A percentile compares a stretch with the other conserved stretches of the same genome.
These are phyloP conservation scores for Proisotoma minuta DNA, from an alignment of 2,888 invertebrate genomes.

Conservation along the genomic window DNA sequence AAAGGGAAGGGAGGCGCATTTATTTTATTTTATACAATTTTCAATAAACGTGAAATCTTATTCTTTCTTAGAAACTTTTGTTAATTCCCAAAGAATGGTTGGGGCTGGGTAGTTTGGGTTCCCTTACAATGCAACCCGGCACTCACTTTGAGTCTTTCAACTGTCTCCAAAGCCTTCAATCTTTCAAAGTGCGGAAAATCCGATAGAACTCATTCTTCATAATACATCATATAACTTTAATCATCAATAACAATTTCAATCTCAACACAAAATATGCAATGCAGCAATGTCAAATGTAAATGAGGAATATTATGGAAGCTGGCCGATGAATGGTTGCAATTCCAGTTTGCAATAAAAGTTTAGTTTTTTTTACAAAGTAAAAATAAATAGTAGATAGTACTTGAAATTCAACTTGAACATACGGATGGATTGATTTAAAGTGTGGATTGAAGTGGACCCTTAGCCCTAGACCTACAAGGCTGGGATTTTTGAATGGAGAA, in stretches of 20 bases:
- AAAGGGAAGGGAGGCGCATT: no score
- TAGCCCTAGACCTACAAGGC: no score
- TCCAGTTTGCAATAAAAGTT: no score
- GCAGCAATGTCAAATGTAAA: no score
- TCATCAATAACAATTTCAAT: slow-evolving; percentile 21
- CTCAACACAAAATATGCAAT: background rate
- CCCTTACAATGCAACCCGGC: background rate
- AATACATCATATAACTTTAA: slow-evolving; percentile 22
- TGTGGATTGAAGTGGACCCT: slow-evolving; percentile 1
- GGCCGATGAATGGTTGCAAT: no score
- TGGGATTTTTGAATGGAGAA: slow-evolving; percentile 17
- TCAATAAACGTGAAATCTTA: no score
- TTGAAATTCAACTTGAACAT: slow-evolving; percentile 8
- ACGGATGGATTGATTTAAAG: no score
- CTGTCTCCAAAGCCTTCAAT: background rate
- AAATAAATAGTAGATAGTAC: slow-evolving; percentile 11
- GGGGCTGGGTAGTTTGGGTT: slow-evolving; percentile 15
- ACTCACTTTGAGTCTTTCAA: slow-evolving; percentile 6
- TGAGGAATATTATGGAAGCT: no score
- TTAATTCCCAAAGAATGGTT: slow-evolving; percentile 14
- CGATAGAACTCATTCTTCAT: slow-evolving; percentile 8
- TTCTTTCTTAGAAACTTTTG: slow-evolving; percentile 12
- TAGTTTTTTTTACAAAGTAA: no score
- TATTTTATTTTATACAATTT: no score
- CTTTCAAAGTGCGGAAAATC: slow-evolving; percentile 35